Conservation (phyloP, 2,888 invertebrate species). For the Eustalomyia histrio region DNA sequence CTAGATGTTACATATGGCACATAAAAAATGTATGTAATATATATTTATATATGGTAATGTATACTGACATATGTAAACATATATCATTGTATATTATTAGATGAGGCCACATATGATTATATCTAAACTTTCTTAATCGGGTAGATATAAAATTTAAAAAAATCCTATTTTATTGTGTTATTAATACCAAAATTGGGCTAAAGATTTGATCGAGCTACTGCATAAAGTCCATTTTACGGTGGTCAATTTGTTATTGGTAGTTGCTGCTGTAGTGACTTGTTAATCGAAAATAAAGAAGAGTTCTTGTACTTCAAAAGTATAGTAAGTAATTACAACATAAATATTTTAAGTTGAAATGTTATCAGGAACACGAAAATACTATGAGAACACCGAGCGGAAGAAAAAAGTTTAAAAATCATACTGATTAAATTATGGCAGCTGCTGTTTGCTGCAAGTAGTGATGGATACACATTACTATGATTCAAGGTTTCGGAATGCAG, state of each 20-base stretch:
- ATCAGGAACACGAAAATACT: conserved; percentile 36
- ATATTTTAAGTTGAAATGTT: conserved; percentile 53
- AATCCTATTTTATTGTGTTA: no score
- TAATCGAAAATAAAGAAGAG: conserved; percentile 39
- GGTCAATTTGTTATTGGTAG: conserved; percentile 14
- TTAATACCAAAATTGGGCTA: neutral
- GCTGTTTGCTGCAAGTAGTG: conserved; percentile 10
- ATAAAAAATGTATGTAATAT: no score
- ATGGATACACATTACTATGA: conserved; percentile 72
- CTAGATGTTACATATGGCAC: no score
- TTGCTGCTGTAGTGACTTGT: conserved; percentile 34
- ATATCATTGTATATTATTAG: no score
- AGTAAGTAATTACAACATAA: conserved; percentile 59
- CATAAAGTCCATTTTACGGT: conserved; percentile 54
- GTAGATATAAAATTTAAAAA: no score
- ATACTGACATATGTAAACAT: no score
- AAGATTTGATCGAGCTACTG: conserved; percentile 27
- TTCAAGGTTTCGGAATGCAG: conserved; percentile 80
- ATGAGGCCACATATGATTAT: no score
- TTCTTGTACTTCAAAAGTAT: conserved; percentile 29
- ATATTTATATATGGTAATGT: no score
- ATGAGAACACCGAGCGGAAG: neutral
- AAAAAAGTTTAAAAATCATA: conserved; percentile 55
- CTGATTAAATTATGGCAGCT: conserved; percentile 59
- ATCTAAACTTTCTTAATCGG: no score